These are phyloP conservation scores for Electrona antarctica DNA, from an alignment of 2,113 vertebrate genomes.

Conservation along the genomic window DNA sequence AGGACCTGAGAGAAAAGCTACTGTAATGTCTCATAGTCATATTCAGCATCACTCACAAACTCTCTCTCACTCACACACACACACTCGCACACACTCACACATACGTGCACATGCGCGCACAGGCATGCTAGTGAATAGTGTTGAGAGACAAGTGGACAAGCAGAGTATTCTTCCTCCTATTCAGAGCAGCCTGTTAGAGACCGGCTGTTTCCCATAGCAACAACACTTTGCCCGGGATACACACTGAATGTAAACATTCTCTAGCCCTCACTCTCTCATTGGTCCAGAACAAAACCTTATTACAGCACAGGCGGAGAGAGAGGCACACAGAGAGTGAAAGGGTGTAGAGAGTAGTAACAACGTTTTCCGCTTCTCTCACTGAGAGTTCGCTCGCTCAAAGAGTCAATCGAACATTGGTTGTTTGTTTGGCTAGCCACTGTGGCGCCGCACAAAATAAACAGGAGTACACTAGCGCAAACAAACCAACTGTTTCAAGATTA, in stretches of 20 bases:
- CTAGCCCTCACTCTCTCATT: constrained; percentile 62
- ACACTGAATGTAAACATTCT: constrained; percentile 79
- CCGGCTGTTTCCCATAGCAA: constrained; percentile 72
- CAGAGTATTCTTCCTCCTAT: constrained; percentile 76
- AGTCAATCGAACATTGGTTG: constrained; percentile 69
- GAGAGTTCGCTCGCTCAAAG: constrained; percentile 67
- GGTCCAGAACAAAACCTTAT: constrained; percentile 76
- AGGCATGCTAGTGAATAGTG: constrained; percentile 59
- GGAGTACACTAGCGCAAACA: constrained; percentile 47
- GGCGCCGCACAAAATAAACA: constrained; percentile 73
- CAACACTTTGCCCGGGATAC: constrained; percentile 73
- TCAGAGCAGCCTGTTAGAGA: constrained; percentile 72
- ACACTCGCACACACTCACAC: constrained; percentile 33
- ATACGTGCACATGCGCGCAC: constrained; percentile 26
- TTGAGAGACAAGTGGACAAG: constrained; percentile 78
- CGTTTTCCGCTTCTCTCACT: constrained; percentile 69
- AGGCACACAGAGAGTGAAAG: constrained; percentile 55
- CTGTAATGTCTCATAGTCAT: no score
- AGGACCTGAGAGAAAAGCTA: no score
- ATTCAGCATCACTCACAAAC: no score
- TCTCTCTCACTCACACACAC: no score
- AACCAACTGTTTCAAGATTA: constrained; percentile 48
- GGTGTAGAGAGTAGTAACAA: constrained; percentile 65
- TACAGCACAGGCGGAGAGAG: constrained; percentile 55
- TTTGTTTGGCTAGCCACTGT: constrained; percentile 76